phyloP scores from a whole-genome alignment of 2,888 invertebrate species.

The Phaedon cochleariae region DNA sequence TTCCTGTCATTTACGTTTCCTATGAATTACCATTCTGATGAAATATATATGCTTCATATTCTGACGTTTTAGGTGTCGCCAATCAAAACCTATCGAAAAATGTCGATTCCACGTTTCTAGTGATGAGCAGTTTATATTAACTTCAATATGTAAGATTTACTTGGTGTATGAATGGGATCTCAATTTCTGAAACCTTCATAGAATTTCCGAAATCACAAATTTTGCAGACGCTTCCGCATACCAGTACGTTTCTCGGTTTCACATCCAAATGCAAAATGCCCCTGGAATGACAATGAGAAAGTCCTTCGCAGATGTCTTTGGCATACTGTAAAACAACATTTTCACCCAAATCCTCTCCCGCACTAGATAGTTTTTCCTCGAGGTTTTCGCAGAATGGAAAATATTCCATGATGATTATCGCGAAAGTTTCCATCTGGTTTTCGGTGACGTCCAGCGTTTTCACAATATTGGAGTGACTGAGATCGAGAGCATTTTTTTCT shows the following conservation, averaged over 20 bases:
- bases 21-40: no score
- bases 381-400: constrained; percentile 46
- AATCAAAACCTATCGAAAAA: no score
- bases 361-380: constrained; percentile 51
- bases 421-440: constrained; percentile 46
- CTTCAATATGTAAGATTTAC: constrained; percentile 12
- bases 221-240: constrained; percentile 53
- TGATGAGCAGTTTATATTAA: no score
- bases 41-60: no score
- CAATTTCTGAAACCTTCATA: constrained; percentile 16
- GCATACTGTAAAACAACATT: constrained; percentile 42
- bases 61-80: no score
- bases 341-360: constrained; percentile 14
- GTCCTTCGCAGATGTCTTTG: constrained; percentile 50
- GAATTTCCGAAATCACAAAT: constrained; percentile 61
- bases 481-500: constrained; percentile 51
- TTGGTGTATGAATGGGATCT: constrained; percentile 15
- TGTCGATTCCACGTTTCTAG: no score
- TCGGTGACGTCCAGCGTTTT: constrained; percentile 51
- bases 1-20: no score
- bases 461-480: constrained; percentile 53
- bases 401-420: constrained; percentile 57
- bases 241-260: constrained; percentile 58
- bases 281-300: constrained; percentile 54
- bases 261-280: constrained; percentile 57